Percentiles rank a stretch among this genome's conserved stretches.
phyloP scores from a whole-genome alignment of 1,140 invertebrate species.

The Drosophila pandora region DNA sequence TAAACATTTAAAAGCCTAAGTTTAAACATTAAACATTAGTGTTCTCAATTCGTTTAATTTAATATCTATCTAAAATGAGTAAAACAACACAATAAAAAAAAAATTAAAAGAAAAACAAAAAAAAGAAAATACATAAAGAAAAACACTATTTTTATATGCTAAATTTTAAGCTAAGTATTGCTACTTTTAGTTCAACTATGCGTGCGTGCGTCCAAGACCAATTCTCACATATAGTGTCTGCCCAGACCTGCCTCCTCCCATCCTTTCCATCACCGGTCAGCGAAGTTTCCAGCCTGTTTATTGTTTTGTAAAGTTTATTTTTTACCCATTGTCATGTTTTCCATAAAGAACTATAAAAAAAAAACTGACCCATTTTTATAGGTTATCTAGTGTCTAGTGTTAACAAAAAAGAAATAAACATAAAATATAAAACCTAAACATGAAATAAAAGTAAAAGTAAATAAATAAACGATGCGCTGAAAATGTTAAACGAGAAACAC shows the following conservation, averaged over 20 bases:
- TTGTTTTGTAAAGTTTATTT: conserved; percentile 48
- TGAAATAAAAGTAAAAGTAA: conserved; percentile 35
- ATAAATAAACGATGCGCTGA: conserved; percentile 36
- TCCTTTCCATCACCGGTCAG: conserved; percentile 13
- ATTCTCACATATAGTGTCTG: conserved; percentile 50
- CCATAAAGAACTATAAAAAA: conserved; percentile 25
- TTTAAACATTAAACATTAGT: conserved; percentile 60
- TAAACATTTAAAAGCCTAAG: conserved; percentile 60
- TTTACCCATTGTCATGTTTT: conserved; percentile 39
- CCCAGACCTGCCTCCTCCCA: conserved; percentile 1
- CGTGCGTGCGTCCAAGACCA: conserved; percentile 74
- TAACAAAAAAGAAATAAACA: conserved; percentile 45
- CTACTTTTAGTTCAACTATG: conserved; percentile 74
- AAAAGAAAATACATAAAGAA: conserved; percentile 42
- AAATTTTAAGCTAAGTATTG: conserved; percentile 77
- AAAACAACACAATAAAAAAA: conserved; percentile 8
- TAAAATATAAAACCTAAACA: conserved; percentile 31
- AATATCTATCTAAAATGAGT: conserved; percentile 43
- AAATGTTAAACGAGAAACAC: conserved; percentile 43
- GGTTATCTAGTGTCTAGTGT: conserved; percentile 72
- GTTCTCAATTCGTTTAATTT: conserved; percentile 71
- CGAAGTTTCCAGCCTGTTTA: conserved; percentile 34
- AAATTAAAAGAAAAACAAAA: conserved; percentile 18
- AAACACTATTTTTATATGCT: conserved; percentile 73
- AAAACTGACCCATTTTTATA: conserved; percentile 63